A percentile compares a stretch with the other conserved stretches of the same genome.
phyloP scores from a whole-genome alignment of 2,113 vertebrate species.

The Gorsachius goisagi region DNA sequence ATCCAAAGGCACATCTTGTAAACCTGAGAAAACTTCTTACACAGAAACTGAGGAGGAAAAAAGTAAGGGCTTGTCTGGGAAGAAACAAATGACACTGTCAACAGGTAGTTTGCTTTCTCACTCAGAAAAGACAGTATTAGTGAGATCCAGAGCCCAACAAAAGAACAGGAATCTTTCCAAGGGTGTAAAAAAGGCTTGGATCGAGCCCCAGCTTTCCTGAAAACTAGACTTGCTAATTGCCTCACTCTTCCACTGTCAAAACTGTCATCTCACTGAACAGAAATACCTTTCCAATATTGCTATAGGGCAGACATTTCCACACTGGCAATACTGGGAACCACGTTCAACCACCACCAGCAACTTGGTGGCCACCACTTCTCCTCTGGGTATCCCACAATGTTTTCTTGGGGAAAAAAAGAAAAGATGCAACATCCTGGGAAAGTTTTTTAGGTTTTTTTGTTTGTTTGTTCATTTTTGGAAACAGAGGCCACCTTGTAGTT shows the following conservation, averaged over 20 bases:
- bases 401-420: background rate
- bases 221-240: conserved; percentile 39
- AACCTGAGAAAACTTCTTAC: conserved; percentile 11
- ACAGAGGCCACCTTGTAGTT: background rate
- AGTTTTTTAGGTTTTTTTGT: background rate
- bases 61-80: conserved; percentile 7
- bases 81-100: background rate
- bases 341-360: background rate
- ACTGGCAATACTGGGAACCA: background rate
- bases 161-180: conserved; percentile 15
- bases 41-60: background rate
- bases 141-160: background rate
- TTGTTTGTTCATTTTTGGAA: background rate
- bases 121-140: background rate
- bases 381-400: background rate
- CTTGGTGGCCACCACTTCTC: background rate
- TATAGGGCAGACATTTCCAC: background rate
- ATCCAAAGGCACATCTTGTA: conserved; percentile 24
- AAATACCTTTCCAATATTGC: background rate
- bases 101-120: conserved; percentile 1
- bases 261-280: background rate
- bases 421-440: background rate
- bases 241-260: conserved; percentile 30
- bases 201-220: conserved; percentile 12
- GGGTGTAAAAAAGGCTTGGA: conserved; percentile 2